Evolutionary conservation across 2,113 vertebrate species (phyloP).

Genomic region (Orthochromis indermauri): DNA sequence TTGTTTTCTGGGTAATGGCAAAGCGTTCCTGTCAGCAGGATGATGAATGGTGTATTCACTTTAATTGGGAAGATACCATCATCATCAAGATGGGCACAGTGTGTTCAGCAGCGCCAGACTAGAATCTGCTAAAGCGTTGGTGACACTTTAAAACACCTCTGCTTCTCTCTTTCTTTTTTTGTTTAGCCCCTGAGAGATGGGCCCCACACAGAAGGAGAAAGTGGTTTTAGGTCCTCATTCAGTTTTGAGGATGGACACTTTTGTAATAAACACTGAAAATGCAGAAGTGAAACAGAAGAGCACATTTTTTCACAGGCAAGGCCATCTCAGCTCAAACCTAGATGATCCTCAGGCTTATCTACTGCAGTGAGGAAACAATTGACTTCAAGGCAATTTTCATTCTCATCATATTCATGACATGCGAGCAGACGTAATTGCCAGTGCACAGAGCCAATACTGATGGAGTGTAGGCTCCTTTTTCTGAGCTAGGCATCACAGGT

Average conservation of each 20-base stretch:
- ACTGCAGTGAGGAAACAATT: not conserved
- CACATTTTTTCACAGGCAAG: not conserved
- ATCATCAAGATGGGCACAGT: not conserved
- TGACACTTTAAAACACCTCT: not conserved
- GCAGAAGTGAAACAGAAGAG: not conserved
- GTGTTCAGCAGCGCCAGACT: not conserved
- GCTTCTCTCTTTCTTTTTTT: not conserved
- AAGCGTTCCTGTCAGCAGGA: not conserved
- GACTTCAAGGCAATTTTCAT: not conserved
- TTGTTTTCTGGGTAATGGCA: not conserved
- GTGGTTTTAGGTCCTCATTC: not conserved
- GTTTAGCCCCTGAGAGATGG: not conserved
- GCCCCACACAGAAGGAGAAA: not conserved
- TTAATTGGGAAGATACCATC: not conserved
- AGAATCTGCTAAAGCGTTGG: not conserved
- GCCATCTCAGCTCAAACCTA: not conserved
- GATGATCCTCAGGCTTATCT: not conserved
- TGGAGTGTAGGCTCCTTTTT: not conserved
- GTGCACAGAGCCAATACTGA: not conserved
- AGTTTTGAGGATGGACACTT: not conserved
- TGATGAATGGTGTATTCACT: constrained; percentile 11
- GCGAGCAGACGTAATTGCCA: not conserved
- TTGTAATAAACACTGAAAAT: not conserved
- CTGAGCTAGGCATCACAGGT: not conserved
- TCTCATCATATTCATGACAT: not conserved